Conservation (phyloP, 2,797 vertebrate species). For the Echeneis naucrates region DNA sequence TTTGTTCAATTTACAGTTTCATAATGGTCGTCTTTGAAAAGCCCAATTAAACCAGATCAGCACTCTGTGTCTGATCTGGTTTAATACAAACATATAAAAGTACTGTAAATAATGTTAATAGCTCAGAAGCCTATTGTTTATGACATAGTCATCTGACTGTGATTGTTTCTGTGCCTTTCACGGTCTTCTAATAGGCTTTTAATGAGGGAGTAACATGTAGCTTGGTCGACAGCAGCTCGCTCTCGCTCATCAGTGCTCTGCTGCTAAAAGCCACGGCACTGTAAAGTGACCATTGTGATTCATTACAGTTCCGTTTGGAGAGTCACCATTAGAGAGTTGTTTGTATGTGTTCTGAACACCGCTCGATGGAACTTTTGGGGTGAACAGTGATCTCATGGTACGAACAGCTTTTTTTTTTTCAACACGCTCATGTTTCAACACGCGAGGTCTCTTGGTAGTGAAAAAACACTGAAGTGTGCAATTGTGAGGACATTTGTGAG, state of each 20-base stretch:
- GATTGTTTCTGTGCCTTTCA: neutral
- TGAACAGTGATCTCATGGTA: neutral
- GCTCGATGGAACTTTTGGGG: neutral
- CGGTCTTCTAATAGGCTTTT: neutral
- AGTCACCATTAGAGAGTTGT: neutral
- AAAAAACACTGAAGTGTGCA: neutral
- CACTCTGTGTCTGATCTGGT: neutral
- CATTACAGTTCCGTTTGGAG: neutral
- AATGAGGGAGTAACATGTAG: neutral
- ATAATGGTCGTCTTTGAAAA: neutral
- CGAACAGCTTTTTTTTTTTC: neutral
- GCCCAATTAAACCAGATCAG: no score
- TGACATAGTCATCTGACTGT: neutral
- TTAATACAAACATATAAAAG: neutral
- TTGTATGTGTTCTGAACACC: neutral
- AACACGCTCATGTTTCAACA: neutral
- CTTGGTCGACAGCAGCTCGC: neutral
- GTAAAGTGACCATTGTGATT: neutral
- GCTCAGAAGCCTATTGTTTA: constrained; percentile 3
- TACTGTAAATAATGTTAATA: neutral
- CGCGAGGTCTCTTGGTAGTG: neutral
- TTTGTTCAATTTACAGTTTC: neutral
- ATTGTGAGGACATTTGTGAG: constrained; percentile 1
- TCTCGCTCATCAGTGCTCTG: neutral
- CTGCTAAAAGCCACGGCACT: neutral